Evolutionary conservation across 2,888 invertebrate genomes (phyloP), one percentile per base, ranked within the genome.

Genomic region (Stenurella melanura): DNA sequence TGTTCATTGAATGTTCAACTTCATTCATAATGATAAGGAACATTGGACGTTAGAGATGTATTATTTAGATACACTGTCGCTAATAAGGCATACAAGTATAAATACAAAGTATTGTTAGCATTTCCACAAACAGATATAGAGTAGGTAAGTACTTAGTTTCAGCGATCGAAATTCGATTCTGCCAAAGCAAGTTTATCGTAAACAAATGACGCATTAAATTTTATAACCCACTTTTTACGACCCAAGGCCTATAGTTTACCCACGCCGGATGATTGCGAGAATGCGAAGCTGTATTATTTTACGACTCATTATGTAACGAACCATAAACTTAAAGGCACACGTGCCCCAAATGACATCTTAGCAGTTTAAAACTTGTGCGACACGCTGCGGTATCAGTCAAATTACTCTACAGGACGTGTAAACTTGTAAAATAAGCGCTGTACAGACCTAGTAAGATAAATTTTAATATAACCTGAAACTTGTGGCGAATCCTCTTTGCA

Each of bases 291-390:
- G 50, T 77, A 68, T 74, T 68, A 66, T 78, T 76, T 79, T 77
- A 79, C 76, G 77, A 73, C 67, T 75, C 77, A 79, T 77, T 79
- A 74, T 38, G 74, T 63, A 76, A 76, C 71, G 74, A 76, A 76
- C 78, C 68, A 61, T 74, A 74, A 74, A 74, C 61, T 63, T 61
- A 42, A 57, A 21, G 69, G 68, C 68, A 69, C 74, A 74, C 68
- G 74, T 74, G 74, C 63, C 68, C 30, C 56, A 74, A 74, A 74
- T 68, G 74, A 69, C 74, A 63, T 72, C 71, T 61, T 61, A 61
- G 71, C 71, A 61, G 42, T 71, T 71, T 71, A 42, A 61, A 71
- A 71, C 63, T 72, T 54, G 61, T 63, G 50, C 54, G 63, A 72
- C 72, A 72, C n/a, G 63, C 54, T 38, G 34, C 30, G 61, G 61